phyloP scores from a whole-genome alignment of 2,797 vertebrate species.

The Pelodytes ibericus region DNA sequence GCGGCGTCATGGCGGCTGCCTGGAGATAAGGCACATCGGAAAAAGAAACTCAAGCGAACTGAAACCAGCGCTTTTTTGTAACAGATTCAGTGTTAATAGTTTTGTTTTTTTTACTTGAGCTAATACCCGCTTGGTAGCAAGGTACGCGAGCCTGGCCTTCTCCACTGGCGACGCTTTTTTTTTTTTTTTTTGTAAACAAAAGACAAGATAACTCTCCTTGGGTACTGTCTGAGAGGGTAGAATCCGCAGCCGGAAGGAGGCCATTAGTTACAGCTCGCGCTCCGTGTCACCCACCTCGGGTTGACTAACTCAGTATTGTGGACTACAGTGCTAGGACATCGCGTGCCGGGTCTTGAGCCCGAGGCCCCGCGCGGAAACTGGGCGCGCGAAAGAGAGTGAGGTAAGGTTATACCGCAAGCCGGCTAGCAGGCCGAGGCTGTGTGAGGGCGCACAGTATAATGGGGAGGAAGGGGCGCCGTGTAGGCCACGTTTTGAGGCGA shows the following conservation, averaged over 20 bases:
- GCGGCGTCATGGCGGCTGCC: constrained; percentile 53
- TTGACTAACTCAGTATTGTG: no score
- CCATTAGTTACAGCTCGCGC: no score
- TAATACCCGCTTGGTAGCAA: no score
- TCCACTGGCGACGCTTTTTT: neutral
- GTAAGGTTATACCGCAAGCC: neutral
- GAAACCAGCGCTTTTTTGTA: neutral
- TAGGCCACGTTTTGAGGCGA: constrained; percentile 11
- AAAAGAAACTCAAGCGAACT: neutral
- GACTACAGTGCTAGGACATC: no score
- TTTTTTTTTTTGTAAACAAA: constrained; percentile 39
- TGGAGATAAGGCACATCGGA: constrained; percentile 22
- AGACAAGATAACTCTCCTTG: constrained; percentile 36
- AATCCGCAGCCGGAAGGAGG: constrained; percentile 34
- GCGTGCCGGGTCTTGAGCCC: neutral
- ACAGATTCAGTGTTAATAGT: no score
- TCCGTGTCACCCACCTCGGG: neutral
- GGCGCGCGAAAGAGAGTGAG: neutral
- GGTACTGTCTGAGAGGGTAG: constrained; percentile 21
- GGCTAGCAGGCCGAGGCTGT: no score
- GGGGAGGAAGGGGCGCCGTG: no score
- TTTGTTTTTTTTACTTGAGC: no score
- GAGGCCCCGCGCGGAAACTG: neutral
- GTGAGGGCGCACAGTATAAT: no score
- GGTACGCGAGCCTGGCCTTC: constrained; percentile 16